Evolutionary conservation across 92 coral and sea anemone genomes (phyloP), one percentile per base, ranked within the genome.

Genomic region (Palythoa grandis): DNA sequence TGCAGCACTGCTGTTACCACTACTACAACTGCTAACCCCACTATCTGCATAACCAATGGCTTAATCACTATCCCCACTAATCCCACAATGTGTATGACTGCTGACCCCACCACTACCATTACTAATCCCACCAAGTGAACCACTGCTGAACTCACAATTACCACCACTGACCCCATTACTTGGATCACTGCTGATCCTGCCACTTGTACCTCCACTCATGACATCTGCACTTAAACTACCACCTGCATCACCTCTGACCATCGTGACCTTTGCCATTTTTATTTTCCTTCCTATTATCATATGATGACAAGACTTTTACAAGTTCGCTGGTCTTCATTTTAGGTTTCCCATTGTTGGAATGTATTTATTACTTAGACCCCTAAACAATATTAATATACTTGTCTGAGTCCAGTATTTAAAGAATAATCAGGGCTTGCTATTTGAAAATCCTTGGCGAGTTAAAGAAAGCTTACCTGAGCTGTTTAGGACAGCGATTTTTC

Each of bases 331-430:
- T 69, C 11, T 69, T 69, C 74, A 69, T 69, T 69, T 69, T 69
- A 69, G 39, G 74, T 69, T 69, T 69, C 74, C 47, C 74, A 69
- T 69, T 69, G 74, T 69, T 69, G 14, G 74, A n/a, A n/a, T n/a
- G n/a, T n/a, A n/a, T n/a, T n/a, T n/a, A n/a, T n/a, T n/a, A n/a
- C n/a, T n/a, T n/a, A n/a, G 74, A 69, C 23, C 74, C 74, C 74
- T 69, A 69, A 23, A 69, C 11, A 29, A 24, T n/a, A n/a, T n/a
- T n/a, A n/a, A n/a, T n/a, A n/a, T n/a, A n/a, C n/a, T n/a, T n/a
- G n/a, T n/a, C n/a, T n/a, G n/a, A n/a, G n/a, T n/a, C n/a, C n/a
- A n/a, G n/a, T n/a, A n/a, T n/a, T n/a, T n/a, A n/a, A n/a, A n/a
- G n/a, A n/a, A n/a, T n/a, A n/a, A n/a, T n/a, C n/a, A n/a, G n/a